These are phyloP conservation scores for Electrophaes corylata DNA, from an alignment of 2,888 invertebrate genomes.

Conservation along the genomic window DNA sequence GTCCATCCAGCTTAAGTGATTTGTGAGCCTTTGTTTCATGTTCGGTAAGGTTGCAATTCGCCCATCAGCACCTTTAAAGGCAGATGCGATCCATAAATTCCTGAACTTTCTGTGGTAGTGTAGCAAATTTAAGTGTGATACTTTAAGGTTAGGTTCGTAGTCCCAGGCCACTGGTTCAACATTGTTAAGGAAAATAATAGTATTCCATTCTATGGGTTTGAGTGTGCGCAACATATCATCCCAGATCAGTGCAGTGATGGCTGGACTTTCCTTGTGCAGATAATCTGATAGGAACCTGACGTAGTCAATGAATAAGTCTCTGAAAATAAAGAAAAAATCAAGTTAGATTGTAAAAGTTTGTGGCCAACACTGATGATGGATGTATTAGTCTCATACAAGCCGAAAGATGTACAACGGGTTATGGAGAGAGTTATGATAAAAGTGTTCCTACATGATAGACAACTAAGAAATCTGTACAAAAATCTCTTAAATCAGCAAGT, in stretches of 20 bases:
- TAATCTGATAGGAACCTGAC: conserved; percentile 80
- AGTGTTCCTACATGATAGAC: too few relatives aligned
- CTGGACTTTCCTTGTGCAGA: conserved; percentile 74
- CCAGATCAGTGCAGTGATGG: conserved; percentile 88
- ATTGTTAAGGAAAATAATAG: conserved; percentile 70
- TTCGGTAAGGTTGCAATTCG: conserved; percentile 79
- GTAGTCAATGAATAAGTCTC: conserved; percentile 86
- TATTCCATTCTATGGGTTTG: conserved; percentile 69
- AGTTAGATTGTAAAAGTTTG: too few relatives aligned
- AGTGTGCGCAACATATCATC: conserved; percentile 91
- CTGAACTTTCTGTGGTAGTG: conserved; percentile 79
- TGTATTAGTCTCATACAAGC: too few relatives aligned
- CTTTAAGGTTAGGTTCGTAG: conserved; percentile 70
- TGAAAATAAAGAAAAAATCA: conserved; percentile 43
- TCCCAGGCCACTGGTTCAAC: conserved; percentile 90
- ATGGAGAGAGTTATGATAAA: too few relatives aligned
- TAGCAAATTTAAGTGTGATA: conserved; percentile 54
- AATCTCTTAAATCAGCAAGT: too few relatives aligned
- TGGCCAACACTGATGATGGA: too few relatives aligned
- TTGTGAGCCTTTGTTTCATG: conserved; percentile 86
- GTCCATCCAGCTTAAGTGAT: conserved; percentile 89
- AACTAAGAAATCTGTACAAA: too few relatives aligned
- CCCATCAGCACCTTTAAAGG: conserved; percentile 92
- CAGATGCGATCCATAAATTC: conserved; percentile 91
- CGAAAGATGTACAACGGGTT: too few relatives aligned